These are phyloP conservation scores for Tineola bisselliella DNA, from an alignment of 2,888 invertebrate genomes.

Conservation along the genomic window DNA sequence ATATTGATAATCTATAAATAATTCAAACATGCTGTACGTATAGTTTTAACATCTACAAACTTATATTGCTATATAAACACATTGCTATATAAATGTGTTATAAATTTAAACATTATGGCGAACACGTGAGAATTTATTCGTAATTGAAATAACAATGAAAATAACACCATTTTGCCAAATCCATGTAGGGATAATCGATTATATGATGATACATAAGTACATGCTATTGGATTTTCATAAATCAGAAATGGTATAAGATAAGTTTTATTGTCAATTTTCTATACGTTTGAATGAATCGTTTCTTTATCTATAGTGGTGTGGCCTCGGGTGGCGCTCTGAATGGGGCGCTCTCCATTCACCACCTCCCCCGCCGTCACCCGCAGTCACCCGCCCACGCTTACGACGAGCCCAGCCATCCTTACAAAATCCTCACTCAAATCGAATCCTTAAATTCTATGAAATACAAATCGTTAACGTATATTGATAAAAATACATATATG, in stretches of 20 bases:
- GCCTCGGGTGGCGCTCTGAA: slow-evolving; percentile 6
- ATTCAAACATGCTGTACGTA: no score
- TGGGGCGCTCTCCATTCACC: slow-evolving; percentile 39
- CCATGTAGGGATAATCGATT: background rate
- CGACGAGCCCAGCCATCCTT: slow-evolving; percentile 11
- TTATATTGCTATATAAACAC: no score
- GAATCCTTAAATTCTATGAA: background rate
- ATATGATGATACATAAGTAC: background rate
- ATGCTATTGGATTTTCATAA: background rate
- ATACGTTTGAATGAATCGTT: slow-evolving; percentile 1
- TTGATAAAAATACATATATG: no score
- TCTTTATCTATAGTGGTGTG: slow-evolving; percentile 1
- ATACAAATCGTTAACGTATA: background rate
- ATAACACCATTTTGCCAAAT: no score
- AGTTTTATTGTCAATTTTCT: background rate
- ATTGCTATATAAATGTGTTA: no score
- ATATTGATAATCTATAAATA: no score
- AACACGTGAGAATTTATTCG: no score
- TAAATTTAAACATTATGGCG: no score
- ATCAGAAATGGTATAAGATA: background rate
- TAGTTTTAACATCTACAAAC: no score
- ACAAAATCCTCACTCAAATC: slow-evolving; percentile 6
- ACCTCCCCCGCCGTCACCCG: slow-evolving; percentile 46
- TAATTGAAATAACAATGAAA: no score
- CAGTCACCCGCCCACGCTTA: slow-evolving; percentile 30